A percentile compares a stretch with the other conserved stretches of the same genome.
phyloP scores from a whole-genome alignment of 1,140 invertebrate species.

The Lysiphlebus fabarum region DNA sequence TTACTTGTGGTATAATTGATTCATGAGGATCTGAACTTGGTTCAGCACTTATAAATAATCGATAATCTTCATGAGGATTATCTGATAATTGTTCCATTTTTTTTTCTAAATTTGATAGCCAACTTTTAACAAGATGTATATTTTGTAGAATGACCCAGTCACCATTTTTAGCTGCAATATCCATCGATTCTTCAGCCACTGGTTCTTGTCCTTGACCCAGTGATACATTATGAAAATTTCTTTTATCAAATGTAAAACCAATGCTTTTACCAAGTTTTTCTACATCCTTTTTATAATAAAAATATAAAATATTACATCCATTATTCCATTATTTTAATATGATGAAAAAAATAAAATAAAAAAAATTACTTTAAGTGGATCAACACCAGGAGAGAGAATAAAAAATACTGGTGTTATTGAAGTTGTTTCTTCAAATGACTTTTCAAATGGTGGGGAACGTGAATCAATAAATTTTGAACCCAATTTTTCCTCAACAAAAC shows the following conservation, averaged over 20 bases:
- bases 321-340: background rate
- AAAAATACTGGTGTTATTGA: slow-evolving; percentile 88
- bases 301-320: slow-evolving; percentile 1
- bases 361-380: slow-evolving; percentile 73
- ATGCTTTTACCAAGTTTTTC: slow-evolving; percentile 74
- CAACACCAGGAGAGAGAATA: slow-evolving; percentile 91
- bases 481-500: slow-evolving; percentile 82
- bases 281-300: slow-evolving; percentile 61
- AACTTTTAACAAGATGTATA: slow-evolving; percentile 86
- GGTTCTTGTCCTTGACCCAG: slow-evolving; percentile 92
- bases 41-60: slow-evolving; percentile 72
- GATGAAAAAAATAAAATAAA: slow-evolving; percentile 14
- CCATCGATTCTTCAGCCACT: slow-evolving; percentile 84
- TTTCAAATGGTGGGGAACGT: slow-evolving; percentile 73
- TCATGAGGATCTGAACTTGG: slow-evolving; percentile 59
- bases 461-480: slow-evolving; percentile 80
- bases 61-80: slow-evolving; percentile 60
- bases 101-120: slow-evolving; percentile 86
- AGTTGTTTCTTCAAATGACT: slow-evolving; percentile 83
- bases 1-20: slow-evolving; percentile 67
- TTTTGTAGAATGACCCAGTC: slow-evolving; percentile 94
- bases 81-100: slow-evolving; percentile 78
- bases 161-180: slow-evolving; percentile 70
- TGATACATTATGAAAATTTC: slow-evolving; percentile 90
- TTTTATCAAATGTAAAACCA: slow-evolving; percentile 76